These are phyloP conservation scores for Cryptomyrus ogoouensis DNA, from an alignment of 2,113 vertebrate species.

Conservation along the genomic window DNA sequence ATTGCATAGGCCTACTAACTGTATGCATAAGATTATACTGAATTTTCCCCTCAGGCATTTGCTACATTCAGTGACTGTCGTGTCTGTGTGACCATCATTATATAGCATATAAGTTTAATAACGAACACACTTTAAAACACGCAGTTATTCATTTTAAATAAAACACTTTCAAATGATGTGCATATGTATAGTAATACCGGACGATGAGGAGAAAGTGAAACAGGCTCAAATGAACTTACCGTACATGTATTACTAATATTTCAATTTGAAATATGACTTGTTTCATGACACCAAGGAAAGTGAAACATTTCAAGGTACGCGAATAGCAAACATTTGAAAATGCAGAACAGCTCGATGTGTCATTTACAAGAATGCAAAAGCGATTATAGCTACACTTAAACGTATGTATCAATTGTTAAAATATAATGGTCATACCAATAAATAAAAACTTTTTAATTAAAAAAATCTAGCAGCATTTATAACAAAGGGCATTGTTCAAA, in stretches of 20 bases:
- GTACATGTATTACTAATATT: background rate
- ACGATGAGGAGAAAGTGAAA: background rate
- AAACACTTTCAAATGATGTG: background rate
- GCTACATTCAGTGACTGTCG: background rate
- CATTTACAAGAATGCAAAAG: background rate
- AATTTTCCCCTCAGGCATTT: background rate
- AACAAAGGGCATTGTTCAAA: background rate
- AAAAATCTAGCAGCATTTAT: background rate
- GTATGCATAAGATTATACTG: background rate
- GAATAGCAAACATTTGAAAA: background rate
- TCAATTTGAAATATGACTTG: background rate
- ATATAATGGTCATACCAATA: background rate
- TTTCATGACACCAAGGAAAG: background rate
- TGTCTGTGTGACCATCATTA: background rate
- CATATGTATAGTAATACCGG: background rate
- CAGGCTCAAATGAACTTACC: background rate
- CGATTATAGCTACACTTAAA: background rate
- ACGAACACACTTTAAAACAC: background rate
- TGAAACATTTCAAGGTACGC: background rate
- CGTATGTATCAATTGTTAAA: background rate
- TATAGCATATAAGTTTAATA: background rate
- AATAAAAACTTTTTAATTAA: background rate
- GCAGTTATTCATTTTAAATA: background rate
- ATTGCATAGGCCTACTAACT: background rate
- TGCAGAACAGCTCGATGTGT: background rate